Conservation (phyloP, 2,113 vertebrate species). For the Stomatorhinus ivindoensis region DNA sequence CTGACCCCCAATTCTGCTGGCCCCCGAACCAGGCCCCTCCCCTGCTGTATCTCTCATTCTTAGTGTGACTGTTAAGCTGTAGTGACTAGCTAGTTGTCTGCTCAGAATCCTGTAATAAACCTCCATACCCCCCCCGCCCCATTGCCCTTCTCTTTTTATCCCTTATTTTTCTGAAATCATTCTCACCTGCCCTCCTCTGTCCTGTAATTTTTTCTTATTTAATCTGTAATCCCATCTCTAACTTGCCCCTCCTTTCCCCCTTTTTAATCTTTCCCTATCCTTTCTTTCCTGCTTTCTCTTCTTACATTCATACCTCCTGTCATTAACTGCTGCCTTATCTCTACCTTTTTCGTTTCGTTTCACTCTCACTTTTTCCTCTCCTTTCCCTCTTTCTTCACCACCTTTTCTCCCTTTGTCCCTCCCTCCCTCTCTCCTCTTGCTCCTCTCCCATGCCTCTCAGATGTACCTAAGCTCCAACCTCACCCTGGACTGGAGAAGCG, state of each 20-base stretch:
- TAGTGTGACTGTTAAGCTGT: slow-evolving; percentile 19
- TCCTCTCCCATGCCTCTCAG: slow-evolving; percentile 51
- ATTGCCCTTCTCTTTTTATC: not conserved
- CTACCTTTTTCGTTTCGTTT: not conserved
- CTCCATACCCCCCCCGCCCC: not conserved
- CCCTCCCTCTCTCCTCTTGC: not conserved
- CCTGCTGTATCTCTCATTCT: not conserved
- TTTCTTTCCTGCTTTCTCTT: not conserved
- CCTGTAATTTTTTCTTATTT: not conserved
- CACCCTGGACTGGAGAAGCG: slow-evolving; percentile 88
- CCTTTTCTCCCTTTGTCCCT: not conserved
- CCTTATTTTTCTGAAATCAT: not conserved
- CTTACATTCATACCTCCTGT: not conserved
- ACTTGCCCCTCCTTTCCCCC: not conserved
- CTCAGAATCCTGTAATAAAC: slow-evolving; percentile 16
- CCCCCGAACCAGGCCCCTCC: not conserved
- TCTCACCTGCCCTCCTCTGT: not conserved
- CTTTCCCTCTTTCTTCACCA: not conserved
- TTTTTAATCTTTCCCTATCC: not conserved
- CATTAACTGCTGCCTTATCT: not conserved
- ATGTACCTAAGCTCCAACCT: slow-evolving; percentile 93
- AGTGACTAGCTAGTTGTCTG: slow-evolving; percentile 13
- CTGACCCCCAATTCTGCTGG: not conserved
- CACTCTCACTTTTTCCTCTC: not conserved
- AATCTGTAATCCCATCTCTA: not conserved